Percentiles rank a stretch among this genome's conserved stretches.
phyloP scores from a whole-genome alignment of 2,888 invertebrate genomes.

The Lathronympha strigana region DNA sequence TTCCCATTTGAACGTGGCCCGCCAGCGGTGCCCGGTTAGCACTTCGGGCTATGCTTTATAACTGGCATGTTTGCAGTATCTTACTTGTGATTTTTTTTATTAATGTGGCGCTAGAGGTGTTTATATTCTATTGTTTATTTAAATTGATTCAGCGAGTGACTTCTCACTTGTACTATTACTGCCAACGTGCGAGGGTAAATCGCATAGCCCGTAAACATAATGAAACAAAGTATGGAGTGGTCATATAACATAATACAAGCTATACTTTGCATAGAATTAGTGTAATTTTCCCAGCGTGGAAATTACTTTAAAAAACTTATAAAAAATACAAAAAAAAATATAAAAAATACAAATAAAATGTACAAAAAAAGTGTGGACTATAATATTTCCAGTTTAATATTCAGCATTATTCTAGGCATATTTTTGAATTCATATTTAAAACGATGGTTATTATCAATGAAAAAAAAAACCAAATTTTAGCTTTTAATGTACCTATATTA shows the following conservation, averaged over 20 bases:
- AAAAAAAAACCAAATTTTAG: conserved; percentile 70
- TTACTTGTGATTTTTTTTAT: conserved; percentile 70
- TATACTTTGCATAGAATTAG: conserved; percentile 97
- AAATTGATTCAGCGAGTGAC: conserved; percentile 59
- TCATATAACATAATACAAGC: conserved; percentile 88
- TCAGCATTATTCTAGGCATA: conserved; percentile 82
- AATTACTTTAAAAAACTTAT: conserved; percentile 77
- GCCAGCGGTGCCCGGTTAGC: conserved; percentile 68
- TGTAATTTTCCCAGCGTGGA: conserved; percentile 91
- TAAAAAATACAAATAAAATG: conserved; percentile 57
- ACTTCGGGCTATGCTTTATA: conserved; percentile 84
- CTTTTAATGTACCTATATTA: conserved; percentile 72
- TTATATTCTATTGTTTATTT: conserved; percentile 28
- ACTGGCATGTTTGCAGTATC: conserved; percentile 83
- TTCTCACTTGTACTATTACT: conserved; percentile 73
- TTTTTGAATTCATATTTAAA: conserved; percentile 77
- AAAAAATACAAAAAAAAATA: conserved; percentile 62
- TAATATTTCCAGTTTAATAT: conserved; percentile 83
- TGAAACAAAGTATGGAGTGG: conserved; percentile 84
- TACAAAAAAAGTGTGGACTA: conserved; percentile 78
- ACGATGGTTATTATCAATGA: conserved; percentile 68
- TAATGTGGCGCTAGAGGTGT: conserved; percentile 37
- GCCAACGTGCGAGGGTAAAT: conserved; percentile 82
- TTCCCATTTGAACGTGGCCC: conserved; percentile 76
- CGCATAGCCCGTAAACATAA: conserved; percentile 82